phyloP scores from a whole-genome alignment of 2,797 vertebrate species.

The Chromis chromis region DNA sequence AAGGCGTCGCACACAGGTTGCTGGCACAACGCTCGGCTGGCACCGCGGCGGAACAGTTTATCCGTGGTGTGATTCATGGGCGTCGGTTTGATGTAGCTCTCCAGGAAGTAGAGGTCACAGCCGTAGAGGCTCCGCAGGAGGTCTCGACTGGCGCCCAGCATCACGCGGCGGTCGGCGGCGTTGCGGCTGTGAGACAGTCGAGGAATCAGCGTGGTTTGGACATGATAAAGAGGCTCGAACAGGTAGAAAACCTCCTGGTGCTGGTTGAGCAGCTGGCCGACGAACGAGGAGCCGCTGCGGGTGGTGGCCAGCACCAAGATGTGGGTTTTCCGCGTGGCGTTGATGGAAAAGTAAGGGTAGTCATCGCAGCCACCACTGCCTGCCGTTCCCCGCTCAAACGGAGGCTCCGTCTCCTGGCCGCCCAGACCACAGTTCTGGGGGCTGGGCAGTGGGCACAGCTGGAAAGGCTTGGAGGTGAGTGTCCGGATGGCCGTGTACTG shows the following conservation, averaged over 20 bases:
- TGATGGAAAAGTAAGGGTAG: constrained; percentile 86
- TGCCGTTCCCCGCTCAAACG: constrained; percentile 79
- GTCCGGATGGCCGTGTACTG: constrained; percentile 97
- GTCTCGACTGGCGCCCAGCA: constrained; percentile 93
- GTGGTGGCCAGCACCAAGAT: constrained; percentile 95
- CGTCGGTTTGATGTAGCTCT: constrained; percentile 94
- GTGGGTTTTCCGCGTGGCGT: constrained; percentile 90
- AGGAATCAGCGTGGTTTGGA: constrained; percentile 92
- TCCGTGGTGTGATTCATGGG: constrained; percentile 92
- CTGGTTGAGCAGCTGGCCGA: constrained; percentile 96
- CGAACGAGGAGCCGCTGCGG: constrained; percentile 94
- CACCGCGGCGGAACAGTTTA: constrained; percentile 91
- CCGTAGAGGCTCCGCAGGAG: constrained; percentile 92
- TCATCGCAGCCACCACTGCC: constrained; percentile 87
- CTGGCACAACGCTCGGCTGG: constrained; percentile 92
- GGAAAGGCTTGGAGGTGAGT: constrained; percentile 94
- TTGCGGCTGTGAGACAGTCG: constrained; percentile 90
- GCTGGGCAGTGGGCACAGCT: constrained; percentile 89
- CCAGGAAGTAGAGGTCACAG: constrained; percentile 93
- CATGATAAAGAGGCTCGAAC: constrained; percentile 96
- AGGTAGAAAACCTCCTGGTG: constrained; percentile 96
- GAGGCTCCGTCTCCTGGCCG: constrained; percentile 87
- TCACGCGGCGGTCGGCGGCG: constrained; percentile 87
- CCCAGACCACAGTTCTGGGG: constrained; percentile 88
- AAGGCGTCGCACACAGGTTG: constrained; percentile 89